Evolutionary conservation across 2,888 invertebrate genomes (phyloP).

Genomic region (Acleris sparsana): DNA sequence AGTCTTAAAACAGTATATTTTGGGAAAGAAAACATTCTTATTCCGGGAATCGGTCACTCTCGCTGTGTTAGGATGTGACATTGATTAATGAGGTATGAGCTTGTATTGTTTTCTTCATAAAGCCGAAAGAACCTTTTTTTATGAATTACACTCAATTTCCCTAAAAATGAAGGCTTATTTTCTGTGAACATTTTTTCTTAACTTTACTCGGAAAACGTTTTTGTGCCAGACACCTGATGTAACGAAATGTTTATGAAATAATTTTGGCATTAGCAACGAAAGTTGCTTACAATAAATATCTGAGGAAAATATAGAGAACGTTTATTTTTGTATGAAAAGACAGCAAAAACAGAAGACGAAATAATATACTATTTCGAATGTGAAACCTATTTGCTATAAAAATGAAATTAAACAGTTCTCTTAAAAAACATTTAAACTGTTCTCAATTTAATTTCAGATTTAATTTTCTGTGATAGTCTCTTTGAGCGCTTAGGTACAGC

Average conservation of each 20-base stretch:
- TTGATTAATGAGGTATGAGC: slow-evolving; percentile 63
- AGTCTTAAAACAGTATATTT: slow-evolving; percentile 21
- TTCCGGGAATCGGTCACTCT: slow-evolving; percentile 61
- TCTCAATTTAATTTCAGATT: no score
- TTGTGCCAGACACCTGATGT: slow-evolving; percentile 10
- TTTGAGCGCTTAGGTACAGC: no score
- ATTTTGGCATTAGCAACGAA: neutral
- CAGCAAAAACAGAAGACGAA: neutral
- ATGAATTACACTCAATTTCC: slow-evolving; percentile 37
- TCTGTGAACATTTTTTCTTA: slow-evolving; percentile 30
- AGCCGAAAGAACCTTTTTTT: slow-evolving; percentile 45
- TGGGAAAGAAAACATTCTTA: slow-evolving; percentile 33
- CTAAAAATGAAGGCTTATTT: slow-evolving; percentile 37
- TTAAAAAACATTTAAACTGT: neutral
- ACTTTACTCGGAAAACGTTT: slow-evolving; percentile 31
- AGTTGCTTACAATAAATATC: slow-evolving; percentile 1
- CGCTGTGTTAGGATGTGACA: slow-evolving; percentile 56
- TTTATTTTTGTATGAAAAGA: neutral
- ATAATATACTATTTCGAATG: neutral
- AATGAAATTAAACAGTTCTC: no score
- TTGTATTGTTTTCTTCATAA: slow-evolving; percentile 60
- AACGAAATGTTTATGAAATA: slow-evolving; percentile 35
- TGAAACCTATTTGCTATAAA: neutral
- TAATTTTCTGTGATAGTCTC: no score
- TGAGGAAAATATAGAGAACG: neutral